Percentiles rank a stretch among this genome's conserved stretches.
These are phyloP conservation scores for Atopsyche davidsoni DNA, from an alignment of 1,140 invertebrate genomes.

Conservation along the genomic window DNA sequence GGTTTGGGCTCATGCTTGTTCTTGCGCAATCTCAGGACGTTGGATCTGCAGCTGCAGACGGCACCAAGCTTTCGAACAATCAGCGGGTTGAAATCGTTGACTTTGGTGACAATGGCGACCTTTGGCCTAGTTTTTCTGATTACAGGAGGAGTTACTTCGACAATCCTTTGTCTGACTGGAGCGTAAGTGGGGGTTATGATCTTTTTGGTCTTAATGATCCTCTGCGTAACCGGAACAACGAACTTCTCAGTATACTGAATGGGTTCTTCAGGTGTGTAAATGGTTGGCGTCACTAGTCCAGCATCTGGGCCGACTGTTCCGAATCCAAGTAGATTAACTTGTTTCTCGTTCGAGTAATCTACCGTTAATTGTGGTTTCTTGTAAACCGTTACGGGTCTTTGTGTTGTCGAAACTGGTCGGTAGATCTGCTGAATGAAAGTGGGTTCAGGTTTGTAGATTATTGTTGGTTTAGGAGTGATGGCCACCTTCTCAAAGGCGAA, in stretches of 20 bases:
- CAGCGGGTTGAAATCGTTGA: conserved; percentile 62
- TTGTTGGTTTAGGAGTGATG: conserved; percentile 24
- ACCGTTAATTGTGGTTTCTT: conserved; percentile 32
- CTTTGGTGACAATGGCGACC: conserved; percentile 56
- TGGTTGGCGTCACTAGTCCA: conserved; percentile 33
- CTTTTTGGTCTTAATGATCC: conserved; percentile 31
- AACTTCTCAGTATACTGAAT: conserved; percentile 1
- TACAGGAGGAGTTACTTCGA: conserved; percentile 36
- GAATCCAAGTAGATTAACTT: conserved; percentile 38
- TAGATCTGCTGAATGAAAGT: conserved; percentile 21
- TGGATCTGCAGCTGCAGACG: conserved; percentile 65
- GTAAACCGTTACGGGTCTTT: conserved; percentile 25
- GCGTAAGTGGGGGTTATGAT: conserved; percentile 35
- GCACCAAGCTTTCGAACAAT: conserved; percentile 64
- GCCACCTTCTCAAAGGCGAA: conserved; percentile 23
- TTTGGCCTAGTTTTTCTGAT: conserved; percentile 43
- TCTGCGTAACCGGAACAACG: conserved; percentile 27
- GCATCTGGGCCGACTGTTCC: conserved; percentile 39
- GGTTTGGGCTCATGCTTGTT: conserved; percentile 35
- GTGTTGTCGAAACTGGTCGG: conserved; percentile 9
- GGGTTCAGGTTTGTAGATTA: conserved; percentile 32
- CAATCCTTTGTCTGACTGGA: conserved; percentile 36
- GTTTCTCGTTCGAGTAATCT: conserved; percentile 36
- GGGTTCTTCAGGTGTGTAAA: conserved; percentile 33
- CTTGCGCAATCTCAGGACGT: conserved; percentile 51